Evolutionary conservation across 2,888 invertebrate genomes (phyloP).

Genomic region (Drosophila mercatorum): DNA sequence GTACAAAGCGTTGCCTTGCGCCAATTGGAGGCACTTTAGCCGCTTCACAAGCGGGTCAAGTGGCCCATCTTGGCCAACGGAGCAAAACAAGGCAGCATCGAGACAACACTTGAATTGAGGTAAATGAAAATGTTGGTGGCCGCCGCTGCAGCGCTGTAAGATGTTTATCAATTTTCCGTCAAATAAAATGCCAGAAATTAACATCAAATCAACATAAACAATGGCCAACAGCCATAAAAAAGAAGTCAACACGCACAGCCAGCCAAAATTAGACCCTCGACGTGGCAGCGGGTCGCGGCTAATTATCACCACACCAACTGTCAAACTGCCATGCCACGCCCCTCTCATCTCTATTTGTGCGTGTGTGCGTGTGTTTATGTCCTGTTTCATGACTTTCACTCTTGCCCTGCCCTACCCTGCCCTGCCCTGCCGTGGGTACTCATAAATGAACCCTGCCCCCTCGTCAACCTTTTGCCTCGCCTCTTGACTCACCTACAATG

Average conservation of each 20-base stretch:
- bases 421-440: constrained; percentile 14
- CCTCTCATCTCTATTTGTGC: constrained; percentile 39
- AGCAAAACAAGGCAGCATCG: constrained; percentile 5
- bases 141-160: constrained; percentile 20
- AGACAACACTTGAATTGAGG: constrained; percentile 42
- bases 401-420: constrained; percentile 21
- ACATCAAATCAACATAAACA: constrained; percentile 79
- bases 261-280: constrained; percentile 55
- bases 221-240: constrained; percentile 65
- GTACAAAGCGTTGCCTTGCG: constrained; percentile 60
- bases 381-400: constrained; percentile 71
- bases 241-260: constrained; percentile 63
- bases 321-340: constrained; percentile 69
- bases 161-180: constrained; percentile 78
- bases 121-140: constrained; percentile 61
- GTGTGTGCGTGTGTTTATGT: constrained; percentile 28
- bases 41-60: constrained; percentile 67
- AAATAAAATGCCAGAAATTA: constrained; percentile 71
- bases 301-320: constrained; percentile 80
- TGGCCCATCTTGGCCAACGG: constrained; percentile 50
- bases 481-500: constrained; percentile 65
- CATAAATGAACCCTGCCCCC: constrained; percentile 8
- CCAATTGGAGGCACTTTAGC: constrained; percentile 53
- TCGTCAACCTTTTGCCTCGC: constrained; percentile 37
- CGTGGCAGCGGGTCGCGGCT: constrained; percentile 46